phyloP scores from a whole-genome alignment of 2,113 vertebrate species.

The Chaenogobius annularis region DNA sequence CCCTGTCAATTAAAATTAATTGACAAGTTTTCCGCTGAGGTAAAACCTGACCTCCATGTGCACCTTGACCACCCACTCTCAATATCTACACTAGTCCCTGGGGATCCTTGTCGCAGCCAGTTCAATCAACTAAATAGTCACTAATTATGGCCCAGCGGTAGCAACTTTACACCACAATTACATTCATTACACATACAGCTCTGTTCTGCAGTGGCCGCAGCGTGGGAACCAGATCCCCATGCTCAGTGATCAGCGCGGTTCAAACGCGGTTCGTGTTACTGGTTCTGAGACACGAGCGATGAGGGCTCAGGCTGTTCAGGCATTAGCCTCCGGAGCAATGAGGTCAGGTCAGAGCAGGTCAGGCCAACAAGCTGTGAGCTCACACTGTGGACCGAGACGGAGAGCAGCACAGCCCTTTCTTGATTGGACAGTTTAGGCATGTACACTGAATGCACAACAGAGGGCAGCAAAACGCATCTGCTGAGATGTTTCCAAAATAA shows the following conservation, averaged over 20 bases:
- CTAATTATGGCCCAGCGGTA: conserved; percentile 3
- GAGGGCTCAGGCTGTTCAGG: not conserved
- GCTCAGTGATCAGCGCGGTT: not conserved
- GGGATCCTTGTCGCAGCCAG: conserved; percentile 29
- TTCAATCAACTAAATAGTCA: conserved; percentile 6
- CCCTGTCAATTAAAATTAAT: conserved; percentile 49
- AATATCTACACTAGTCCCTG: conserved; percentile 36
- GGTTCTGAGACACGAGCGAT: no score
- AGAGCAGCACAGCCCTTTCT: not conserved
- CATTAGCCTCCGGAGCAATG: not conserved
- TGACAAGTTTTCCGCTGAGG: conserved; percentile 43
- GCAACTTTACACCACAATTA: not conserved
- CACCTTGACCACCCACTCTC: conserved; percentile 30
- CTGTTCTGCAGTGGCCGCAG: not conserved
- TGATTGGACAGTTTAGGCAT: not conserved
- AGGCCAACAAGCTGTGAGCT: not conserved
- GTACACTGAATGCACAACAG: no score
- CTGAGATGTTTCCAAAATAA: no score
- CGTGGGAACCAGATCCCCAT: not conserved
- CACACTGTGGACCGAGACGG: not conserved
- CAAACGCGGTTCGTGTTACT: not conserved
- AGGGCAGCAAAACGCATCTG: no score
- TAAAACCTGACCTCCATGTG: conserved; percentile 28
- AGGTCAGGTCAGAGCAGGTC: not conserved
- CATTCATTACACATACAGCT: not conserved